Percentiles rank a stretch among this genome's conserved stretches.
These are phyloP conservation scores for Lumbricus terrestris DNA, from an alignment of 2,888 invertebrate species.

Conservation along the genomic window DNA sequence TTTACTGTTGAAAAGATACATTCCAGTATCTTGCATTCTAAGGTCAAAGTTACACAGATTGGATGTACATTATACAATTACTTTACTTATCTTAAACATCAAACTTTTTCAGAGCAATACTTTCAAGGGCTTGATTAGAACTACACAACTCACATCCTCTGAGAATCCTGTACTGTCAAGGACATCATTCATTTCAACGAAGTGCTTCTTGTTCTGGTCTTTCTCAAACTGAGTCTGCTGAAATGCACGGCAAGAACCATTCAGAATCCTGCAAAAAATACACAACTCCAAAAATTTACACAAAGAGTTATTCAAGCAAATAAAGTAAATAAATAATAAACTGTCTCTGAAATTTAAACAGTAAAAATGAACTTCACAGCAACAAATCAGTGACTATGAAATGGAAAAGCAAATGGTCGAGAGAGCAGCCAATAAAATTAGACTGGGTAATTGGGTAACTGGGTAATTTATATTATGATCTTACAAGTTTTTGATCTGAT, in stretches of 20 bases:
- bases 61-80: not conserved
- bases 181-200: not conserved
- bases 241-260: not conserved
- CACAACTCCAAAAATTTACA: too few relatives aligned
- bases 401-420: not conserved
- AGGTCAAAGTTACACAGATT: not conserved
- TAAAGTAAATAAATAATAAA: not conserved
- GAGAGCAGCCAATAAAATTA: not conserved
- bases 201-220: not conserved
- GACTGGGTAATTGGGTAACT: too few relatives aligned
- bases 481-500: not conserved
- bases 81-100: not conserved
- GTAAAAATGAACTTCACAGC: not conserved
- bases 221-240: not conserved
- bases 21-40: not conserved
- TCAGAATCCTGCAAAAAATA: not conserved
- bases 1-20: not conserved
- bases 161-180: not conserved
- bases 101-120: not conserved
- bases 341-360: not conserved
- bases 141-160: slow-evolving; percentile 13
- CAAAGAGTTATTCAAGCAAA: not conserved
- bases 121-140: not conserved
- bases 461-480: not conserved
- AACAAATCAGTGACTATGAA: not conserved